A percentile compares a stretch with the other conserved stretches of the same genome.
Conservation (phyloP, 1,140 invertebrate species). For the Zaprionus camerounensis region DNA sequence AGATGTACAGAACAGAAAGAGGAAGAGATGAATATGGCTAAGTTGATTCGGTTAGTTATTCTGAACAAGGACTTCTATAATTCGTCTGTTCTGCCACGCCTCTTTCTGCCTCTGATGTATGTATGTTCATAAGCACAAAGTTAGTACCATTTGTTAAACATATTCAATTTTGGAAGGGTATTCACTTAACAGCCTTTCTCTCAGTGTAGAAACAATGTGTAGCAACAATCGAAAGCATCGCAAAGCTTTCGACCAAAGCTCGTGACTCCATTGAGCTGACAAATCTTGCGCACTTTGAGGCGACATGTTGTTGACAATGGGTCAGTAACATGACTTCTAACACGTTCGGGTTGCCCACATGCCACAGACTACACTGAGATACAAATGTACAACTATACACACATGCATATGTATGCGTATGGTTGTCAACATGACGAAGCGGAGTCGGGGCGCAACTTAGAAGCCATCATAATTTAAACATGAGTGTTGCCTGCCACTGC, state of each 20-base stretch:
- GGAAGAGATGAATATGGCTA: background rate
- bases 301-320: slow-evolving; percentile 35
- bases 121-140: too few species aligned
- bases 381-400: background rate
- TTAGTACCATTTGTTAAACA: too few species aligned
- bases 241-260: slow-evolving; percentile 17
- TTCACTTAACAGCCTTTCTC: background rate
- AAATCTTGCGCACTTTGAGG: slow-evolving; percentile 19
- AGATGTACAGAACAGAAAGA: too few species aligned
- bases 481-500: slow-evolving; percentile 76
- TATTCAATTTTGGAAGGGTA: too few species aligned
- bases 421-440: slow-evolving; percentile 13
- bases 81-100: background rate
- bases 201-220: slow-evolving; percentile 24
- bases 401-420: background rate
- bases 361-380: slow-evolving; percentile 34
- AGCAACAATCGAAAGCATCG: slow-evolving; percentile 1
- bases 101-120: too few species aligned
- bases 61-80: too few species aligned
- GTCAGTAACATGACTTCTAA: slow-evolving; percentile 46
- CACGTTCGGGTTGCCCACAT: slow-evolving; percentile 47
- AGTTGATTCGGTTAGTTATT: background rate
- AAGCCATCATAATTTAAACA: slow-evolving; percentile 83
- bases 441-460: slow-evolving; percentile 64
- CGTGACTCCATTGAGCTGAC: slow-evolving; percentile 8